Percentiles rank a stretch among this genome's conserved stretches.
Conservation (phyloP, 2,888 invertebrate genomes). For the Cephus nigrinus region DNA sequence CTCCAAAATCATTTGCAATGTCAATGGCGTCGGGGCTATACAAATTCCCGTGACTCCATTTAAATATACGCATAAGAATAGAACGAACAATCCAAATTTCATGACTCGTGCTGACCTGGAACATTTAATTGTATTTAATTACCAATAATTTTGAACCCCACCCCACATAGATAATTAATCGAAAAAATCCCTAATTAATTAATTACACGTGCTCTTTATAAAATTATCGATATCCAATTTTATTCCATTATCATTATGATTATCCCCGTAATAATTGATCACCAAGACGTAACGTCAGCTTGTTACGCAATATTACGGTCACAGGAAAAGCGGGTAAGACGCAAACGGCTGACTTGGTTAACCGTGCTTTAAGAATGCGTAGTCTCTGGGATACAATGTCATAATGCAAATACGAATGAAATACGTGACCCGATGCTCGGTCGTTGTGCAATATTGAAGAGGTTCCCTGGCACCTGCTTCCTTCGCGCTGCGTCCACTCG, state of each 20-base stretch:
- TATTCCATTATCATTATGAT: too few relatives aligned
- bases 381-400: background rate
- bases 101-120: background rate
- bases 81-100: background rate
- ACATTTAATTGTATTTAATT: background rate
- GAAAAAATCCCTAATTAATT: background rate
- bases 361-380: background rate
- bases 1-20: constrained; percentile 68
- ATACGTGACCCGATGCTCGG: background rate
- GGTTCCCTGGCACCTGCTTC: too few relatives aligned
- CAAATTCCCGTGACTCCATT: constrained; percentile 10
- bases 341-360: background rate
- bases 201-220: background rate
- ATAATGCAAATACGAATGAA: background rate
- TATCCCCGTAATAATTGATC: background rate
- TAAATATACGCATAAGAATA: background rate
- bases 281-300: background rate
- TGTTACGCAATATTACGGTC: background rate
- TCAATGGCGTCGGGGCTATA: constrained; percentile 48
- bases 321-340: background rate
- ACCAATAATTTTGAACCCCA: background rate
- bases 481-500: background rate
- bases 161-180: background rate
- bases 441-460: background rate
- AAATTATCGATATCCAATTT: too few relatives aligned